Evolutionary conservation across 1,140 invertebrate genomes (phyloP).

Genomic region (Atopsyche davidsoni): DNA sequence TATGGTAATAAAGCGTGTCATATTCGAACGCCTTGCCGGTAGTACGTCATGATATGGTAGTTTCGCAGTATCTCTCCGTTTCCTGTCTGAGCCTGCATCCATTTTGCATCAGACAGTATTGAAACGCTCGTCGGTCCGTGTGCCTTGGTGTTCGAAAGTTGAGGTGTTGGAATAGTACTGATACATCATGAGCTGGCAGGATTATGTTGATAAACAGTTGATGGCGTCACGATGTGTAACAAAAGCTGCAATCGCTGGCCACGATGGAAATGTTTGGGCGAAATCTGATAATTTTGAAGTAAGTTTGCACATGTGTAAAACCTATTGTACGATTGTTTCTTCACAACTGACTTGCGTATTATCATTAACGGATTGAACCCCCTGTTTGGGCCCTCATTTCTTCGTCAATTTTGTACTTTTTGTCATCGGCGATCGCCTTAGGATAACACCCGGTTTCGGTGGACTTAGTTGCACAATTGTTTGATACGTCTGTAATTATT

Average conservation of each 20-base stretch:
- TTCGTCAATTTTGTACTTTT: no score
- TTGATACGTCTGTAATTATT: no score
- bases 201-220: constrained; percentile 96
- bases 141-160: constrained; percentile 21
- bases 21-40: constrained; percentile 21
- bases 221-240: constrained; percentile 86
- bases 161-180: constrained; percentile 21
- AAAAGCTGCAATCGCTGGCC: constrained; percentile 89
- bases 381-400: no score
- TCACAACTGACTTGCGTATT: neutral
- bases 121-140: constrained; percentile 25
- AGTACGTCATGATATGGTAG: constrained; percentile 16
- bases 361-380: neutral
- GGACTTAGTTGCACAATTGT: no score
- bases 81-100: constrained; percentile 24
- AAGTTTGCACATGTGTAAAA: constrained; percentile 37
- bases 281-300: constrained; percentile 90
- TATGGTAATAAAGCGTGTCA: constrained; percentile 9
- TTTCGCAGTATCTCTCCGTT: constrained; percentile 10
- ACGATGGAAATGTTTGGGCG: constrained; percentile 92
- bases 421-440: no score
- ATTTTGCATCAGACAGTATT: constrained; percentile 25
- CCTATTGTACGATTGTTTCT: neutral
- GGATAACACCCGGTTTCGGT: no score
- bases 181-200: constrained; percentile 87